Evolutionary conservation across 2,797 vertebrate genomes (phyloP).

Genomic region (Spondyliosoma cantharus): DNA sequence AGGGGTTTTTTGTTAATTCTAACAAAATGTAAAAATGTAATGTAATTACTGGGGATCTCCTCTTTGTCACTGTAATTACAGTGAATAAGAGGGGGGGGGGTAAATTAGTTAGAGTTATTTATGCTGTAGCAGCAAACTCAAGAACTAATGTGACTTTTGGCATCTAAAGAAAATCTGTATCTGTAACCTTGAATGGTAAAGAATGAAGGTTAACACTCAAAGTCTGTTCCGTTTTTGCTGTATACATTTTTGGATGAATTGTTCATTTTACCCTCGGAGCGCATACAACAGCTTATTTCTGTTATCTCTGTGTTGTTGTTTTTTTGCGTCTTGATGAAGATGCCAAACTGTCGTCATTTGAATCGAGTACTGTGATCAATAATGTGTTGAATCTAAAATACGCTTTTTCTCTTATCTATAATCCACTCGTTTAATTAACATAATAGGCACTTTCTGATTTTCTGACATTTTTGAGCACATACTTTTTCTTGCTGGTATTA

Average conservation of each 20-base stretch:
- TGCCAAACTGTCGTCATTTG: conserved; percentile 7
- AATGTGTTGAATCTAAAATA: neutral
- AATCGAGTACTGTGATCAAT: neutral
- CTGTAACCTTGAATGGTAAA: neutral
- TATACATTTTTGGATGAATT: too few relatives aligned
- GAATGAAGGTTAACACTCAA: neutral
- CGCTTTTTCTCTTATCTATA: neutral
- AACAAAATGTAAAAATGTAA: neutral
- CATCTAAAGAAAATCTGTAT: neutral
- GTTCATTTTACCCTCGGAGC: neutral
- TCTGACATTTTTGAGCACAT: neutral
- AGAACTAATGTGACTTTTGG: neutral
- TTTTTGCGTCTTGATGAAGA: conserved; percentile 10
- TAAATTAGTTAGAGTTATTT: too few relatives aligned
- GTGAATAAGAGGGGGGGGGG: neutral
- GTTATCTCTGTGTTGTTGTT: neutral
- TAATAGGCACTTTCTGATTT: neutral
- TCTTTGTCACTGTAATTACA: neutral
- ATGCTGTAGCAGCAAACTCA: neutral
- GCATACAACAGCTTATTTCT: neutral
- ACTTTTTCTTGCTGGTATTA: neutral
- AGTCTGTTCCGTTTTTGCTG: neutral
- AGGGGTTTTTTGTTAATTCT: too few relatives aligned
- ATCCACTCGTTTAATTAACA: neutral
- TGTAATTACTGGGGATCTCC: neutral